These are phyloP conservation scores for Acronicta alni DNA, from an alignment of 2,888 invertebrate genomes.

Conservation along the genomic window DNA sequence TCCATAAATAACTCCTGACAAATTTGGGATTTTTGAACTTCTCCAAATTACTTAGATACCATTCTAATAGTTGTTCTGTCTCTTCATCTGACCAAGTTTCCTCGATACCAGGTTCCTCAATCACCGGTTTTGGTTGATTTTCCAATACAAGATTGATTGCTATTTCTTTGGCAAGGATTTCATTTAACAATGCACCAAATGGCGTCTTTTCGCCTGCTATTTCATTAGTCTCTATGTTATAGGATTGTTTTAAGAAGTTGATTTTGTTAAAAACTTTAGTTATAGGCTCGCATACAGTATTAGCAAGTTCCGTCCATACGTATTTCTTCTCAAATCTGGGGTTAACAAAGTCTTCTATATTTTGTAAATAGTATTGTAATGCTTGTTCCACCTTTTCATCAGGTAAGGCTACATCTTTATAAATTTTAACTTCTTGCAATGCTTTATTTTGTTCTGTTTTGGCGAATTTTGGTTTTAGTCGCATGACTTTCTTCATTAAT, in stretches of 20 bases:
- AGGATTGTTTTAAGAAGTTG: constrained; percentile 77
- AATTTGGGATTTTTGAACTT: constrained; percentile 84
- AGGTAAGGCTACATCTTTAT: constrained; percentile 70
- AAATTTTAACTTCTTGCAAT: constrained; percentile 63
- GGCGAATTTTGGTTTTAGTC: constrained; percentile 70
- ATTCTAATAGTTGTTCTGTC: constrained; percentile 73
- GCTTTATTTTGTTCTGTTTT: constrained; percentile 62
- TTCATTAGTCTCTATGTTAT: constrained; percentile 62
- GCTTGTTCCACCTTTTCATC: constrained; percentile 72
- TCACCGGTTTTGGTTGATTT: constrained; percentile 55
- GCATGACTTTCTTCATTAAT: constrained; percentile 72
- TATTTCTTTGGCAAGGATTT: constrained; percentile 70
- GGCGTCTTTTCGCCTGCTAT: constrained; percentile 57
- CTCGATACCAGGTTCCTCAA: constrained; percentile 57
- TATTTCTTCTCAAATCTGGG: constrained; percentile 80
- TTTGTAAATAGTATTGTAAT: constrained; percentile 75
- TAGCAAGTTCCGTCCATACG: constrained; percentile 78
- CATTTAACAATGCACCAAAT: constrained; percentile 66
- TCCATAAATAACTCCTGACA: constrained; percentile 79
- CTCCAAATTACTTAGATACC: constrained; percentile 82
- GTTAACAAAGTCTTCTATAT: constrained; percentile 79
- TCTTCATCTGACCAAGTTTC: constrained; percentile 76
- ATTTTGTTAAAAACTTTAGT: constrained; percentile 78
- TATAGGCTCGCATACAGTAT: constrained; percentile 68
- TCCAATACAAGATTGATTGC: constrained; percentile 66